phyloP scores from a whole-genome alignment of 23 tunicate species.

The Clavelina lepadiformis region DNA sequence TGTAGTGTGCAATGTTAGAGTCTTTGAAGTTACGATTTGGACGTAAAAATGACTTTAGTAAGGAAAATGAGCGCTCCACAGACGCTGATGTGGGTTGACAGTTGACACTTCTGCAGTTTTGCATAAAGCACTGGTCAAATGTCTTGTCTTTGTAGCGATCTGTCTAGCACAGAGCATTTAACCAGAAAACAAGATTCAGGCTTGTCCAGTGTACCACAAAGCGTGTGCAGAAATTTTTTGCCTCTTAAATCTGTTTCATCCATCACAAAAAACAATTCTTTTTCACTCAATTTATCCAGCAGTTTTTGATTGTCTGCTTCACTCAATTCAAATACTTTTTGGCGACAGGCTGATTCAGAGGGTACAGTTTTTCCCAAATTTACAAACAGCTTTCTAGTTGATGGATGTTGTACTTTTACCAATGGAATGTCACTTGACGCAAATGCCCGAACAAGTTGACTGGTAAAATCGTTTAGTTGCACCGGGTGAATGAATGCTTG shows the following conservation, averaged over 20 bases:
- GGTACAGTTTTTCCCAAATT: conserved; percentile 23
- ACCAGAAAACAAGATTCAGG: conserved; percentile 11
- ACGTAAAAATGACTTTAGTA: no score
- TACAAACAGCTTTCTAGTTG: conserved; percentile 12
- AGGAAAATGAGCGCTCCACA: no score
- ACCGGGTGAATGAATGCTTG: conserved; percentile 1
- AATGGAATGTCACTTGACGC: conserved; percentile 27
- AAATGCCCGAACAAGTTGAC: conserved; percentile 26
- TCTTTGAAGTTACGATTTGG: no score
- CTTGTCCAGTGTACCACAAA: conserved; percentile 25
- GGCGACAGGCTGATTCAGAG: conserved; percentile 16
- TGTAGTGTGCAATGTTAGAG: no score
- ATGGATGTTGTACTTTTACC: conserved; percentile 11
- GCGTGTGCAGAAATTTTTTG: conserved; percentile 22
- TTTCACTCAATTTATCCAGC: no score
- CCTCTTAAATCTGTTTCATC: conserved; percentile 18
- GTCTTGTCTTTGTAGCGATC: conserved; percentile 8
- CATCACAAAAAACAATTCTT: conserved; percentile 11
- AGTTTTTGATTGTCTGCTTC: conserved; percentile 8
- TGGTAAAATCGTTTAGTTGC: conserved; percentile 11
- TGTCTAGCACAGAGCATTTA: conserved; percentile 25
- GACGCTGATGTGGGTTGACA: no score
- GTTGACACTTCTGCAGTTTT: no score
- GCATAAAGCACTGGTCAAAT: no score
- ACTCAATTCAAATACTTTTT: conserved; percentile 5